These are phyloP conservation scores for Tinea trinotella DNA, from an alignment of 2,888 invertebrate genomes.

Conservation along the genomic window DNA sequence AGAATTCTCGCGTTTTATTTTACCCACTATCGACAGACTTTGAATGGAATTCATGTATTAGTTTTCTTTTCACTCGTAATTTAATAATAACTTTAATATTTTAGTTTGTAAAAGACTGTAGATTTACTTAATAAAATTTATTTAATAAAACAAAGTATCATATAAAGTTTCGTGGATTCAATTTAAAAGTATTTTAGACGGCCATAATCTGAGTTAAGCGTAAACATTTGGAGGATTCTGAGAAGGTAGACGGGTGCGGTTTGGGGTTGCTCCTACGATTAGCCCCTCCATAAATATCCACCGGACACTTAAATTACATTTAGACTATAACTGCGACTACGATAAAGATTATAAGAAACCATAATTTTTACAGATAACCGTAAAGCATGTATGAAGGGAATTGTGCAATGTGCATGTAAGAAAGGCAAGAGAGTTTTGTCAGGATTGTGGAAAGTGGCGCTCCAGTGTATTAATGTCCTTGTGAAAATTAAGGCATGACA, in stretches of 20 bases:
- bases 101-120: neutral
- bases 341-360: neutral
- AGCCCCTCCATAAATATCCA: conserved; percentile 66
- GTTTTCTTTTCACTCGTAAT: conserved; percentile 11
- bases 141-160: no score
- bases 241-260: conserved; percentile 31
- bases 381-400: no score
- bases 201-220: neutral
- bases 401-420: no score
- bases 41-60: conserved; percentile 9
- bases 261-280: conserved; percentile 46
- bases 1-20: conserved; percentile 11
- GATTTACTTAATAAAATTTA: neutral
- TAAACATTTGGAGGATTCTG: neutral
- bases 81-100: neutral
- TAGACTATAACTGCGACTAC: neutral
- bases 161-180: neutral
- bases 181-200: neutral
- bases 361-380: no score
- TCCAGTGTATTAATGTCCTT: no score
- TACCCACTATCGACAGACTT: neutral
- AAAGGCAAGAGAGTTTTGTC: no score
- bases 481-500: no score
- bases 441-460: no score
- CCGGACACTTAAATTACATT: conserved; percentile 23